A percentile compares a stretch with the other conserved stretches of the same genome.
Conservation (phyloP, 2,797 vertebrate genomes). For the Cichlasoma orientale region DNA sequence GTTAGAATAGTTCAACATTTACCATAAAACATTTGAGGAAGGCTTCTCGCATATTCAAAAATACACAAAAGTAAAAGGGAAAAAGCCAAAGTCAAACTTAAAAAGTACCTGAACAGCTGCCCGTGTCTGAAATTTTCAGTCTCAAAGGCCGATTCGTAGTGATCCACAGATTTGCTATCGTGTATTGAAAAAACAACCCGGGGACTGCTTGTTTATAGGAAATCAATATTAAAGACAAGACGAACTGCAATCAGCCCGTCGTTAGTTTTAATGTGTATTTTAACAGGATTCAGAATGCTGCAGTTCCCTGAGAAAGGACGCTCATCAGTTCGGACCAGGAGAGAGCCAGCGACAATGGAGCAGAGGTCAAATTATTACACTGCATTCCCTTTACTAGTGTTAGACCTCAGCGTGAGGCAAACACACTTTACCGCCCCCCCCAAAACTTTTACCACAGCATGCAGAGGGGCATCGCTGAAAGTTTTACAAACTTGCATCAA, state of each 20-base stretch:
- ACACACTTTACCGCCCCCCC: background rate
- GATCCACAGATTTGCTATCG: background rate
- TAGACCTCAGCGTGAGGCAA: background rate
- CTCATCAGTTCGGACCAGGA: background rate
- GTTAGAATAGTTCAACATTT: slow-evolving; percentile 24
- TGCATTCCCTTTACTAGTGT: background rate
- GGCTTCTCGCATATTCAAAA: slow-evolving; percentile 5
- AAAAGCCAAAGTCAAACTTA: background rate
- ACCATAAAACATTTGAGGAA: background rate
- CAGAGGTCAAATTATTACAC: background rate
- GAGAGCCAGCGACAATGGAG: background rate
- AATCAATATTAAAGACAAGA: background rate
- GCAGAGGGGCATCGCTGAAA: background rate
- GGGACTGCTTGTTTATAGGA: background rate
- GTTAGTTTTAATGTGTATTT: background rate
- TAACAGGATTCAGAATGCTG: background rate
- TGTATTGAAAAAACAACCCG: too few species aligned
- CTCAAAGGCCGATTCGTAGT: background rate
- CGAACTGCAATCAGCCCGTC: background rate
- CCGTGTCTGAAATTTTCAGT: too few species aligned
- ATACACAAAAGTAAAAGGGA: background rate
- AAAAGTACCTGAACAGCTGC: background rate
- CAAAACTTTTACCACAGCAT: background rate
- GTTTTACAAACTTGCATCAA: slow-evolving; percentile 1
- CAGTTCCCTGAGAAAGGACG: background rate